A percentile compares a stretch with the other conserved stretches of the same genome.
Conservation (phyloP, 1,140 invertebrate genomes). For the Bicyclus anynana region DNA sequence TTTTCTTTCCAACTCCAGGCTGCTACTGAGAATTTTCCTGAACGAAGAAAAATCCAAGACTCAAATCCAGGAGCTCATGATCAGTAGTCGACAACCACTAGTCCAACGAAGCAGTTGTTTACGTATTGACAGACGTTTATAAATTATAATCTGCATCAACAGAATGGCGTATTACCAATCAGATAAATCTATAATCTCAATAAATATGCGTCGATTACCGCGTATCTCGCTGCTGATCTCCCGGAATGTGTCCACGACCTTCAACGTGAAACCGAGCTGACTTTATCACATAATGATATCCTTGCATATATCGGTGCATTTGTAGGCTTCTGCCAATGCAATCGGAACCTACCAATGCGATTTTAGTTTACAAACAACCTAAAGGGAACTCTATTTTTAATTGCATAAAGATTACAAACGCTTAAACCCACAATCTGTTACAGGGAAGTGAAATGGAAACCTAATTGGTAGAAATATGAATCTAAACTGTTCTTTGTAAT, state of each 20-base stretch:
- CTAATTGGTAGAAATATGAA: slow-evolving; percentile 44
- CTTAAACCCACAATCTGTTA: slow-evolving; percentile 33
- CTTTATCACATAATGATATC: slow-evolving; percentile 36
- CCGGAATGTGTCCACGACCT: slow-evolving; percentile 46
- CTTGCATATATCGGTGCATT: slow-evolving; percentile 36
- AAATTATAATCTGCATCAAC: not conserved
- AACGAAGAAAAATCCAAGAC: no score
- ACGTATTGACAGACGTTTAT: not conserved
- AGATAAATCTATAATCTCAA: slow-evolving; percentile 10
- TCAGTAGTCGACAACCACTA: no score
- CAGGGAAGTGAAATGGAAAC: slow-evolving; percentile 50
- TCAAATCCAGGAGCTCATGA: no score
- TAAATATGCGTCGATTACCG: slow-evolving; percentile 11
- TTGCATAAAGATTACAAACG: slow-evolving; percentile 23
- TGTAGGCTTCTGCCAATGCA: slow-evolving; percentile 55
- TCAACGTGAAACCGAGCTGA: slow-evolving; percentile 47
- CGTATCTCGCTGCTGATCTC: slow-evolving; percentile 36
- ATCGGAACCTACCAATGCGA: slow-evolving; percentile 50
- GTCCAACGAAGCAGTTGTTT: no score
- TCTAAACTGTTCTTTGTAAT: slow-evolving; percentile 22
- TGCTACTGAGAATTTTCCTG: no score
- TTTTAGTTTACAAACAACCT: slow-evolving; percentile 15
- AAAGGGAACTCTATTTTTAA: slow-evolving; percentile 35
- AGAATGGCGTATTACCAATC: slow-evolving; percentile 9
- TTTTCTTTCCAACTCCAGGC: no score